Evolutionary conservation across 2,113 vertebrate species (phyloP), one percentile per base, ranked within the genome.

Genomic region (Salvelinus alpinus): DNA sequence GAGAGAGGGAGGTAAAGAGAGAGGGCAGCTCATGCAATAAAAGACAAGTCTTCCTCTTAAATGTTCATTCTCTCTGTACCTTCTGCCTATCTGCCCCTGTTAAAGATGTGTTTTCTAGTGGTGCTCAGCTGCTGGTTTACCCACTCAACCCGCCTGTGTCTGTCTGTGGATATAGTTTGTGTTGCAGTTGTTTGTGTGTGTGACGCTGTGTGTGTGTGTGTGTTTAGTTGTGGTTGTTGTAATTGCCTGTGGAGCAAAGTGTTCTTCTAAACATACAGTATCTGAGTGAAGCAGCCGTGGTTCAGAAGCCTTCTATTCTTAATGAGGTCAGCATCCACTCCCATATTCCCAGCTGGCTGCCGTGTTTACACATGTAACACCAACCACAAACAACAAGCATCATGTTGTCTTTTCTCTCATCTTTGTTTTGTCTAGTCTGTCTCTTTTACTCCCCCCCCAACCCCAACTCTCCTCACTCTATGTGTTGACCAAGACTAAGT

Each of bases 281-380:
- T 84, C 90, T 80, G 84, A 84, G 85, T 80, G 82, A 87, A 81
- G 71, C 84, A 70, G 74, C 78, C 13, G 77, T 59, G 78, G 31
- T 31, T 31, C 87, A 80, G 82, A 88, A 88, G 81, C 86, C 86
- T 87, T 91, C 88, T 86, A 88, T 91, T 88, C 84, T 88, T 93
- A 92, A 90, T 91, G 90, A 91, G 91, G 82, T 92, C 90, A 93
- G 91, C 86, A 88, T 85, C 86, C 64, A 84, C 77, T 88, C 78
- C 86, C 89, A 72, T 57, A 60, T 86, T 85, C 80, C 9, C 87
- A 84, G 87, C 83, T 72, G 81, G 87, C 80, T 78, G 22, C 18
- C 1, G 16, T 90, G 87, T 92, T 91, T 89, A 90, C 86, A 91
- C 73, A 73, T 69, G 71, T 84, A 84, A 81, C 79, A 85, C 82